Base-by-base conservation (phyloP, 1,140 invertebrate species). In the Cardiocondyla obscurior region DNA sequence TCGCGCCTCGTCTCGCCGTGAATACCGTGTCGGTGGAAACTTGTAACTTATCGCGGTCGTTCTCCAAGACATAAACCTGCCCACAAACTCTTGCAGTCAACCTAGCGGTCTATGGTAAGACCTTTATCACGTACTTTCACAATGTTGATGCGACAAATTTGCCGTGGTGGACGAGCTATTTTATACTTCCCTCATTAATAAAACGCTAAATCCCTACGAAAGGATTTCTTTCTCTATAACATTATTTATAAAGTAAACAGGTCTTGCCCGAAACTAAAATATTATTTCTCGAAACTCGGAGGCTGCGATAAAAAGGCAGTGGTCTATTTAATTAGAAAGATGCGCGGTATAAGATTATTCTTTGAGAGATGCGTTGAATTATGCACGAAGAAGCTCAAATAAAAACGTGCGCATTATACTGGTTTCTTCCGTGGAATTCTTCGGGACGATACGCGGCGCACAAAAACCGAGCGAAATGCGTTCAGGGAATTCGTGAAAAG, bases 381-480 rank as follows among this genome's bases (percentile, higher is more conserved):
- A 60, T 82, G 14, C n/a, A 39, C 25, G 12, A 39, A 60, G 30
- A 60, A 39, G 19, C 57, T 5, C 3, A 5, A 22, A 62, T 39
- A 62, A 62, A 62, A 39, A 25, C 33, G 39, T 8, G 33, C 42
- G 46, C 53, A 25, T 72, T 25, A 39, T 70, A 62, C 44, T 2
- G 36, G 46, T 62, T 65, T 69, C 83, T 49, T 28, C 39, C 14
- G 42, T 36, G 28, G 64, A 70, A 51, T 55, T 30, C 12, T 58
- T 84, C 39, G 60, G 46, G 44, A 22, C n/a, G 70, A 36, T 44
- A 82, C 53, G 62, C 22, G 36, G 25, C 46, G 82, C 39, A 65
- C 83, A 88, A 85, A 88, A 88, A 83, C 64, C 55, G 57, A 69
- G 28, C 25, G 57, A 10, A 30, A 53, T 10, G 64, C 57, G 60